A percentile compares a stretch with the other conserved stretches of the same genome.
These are phyloP conservation scores for Carcina quercana DNA, from an alignment of 2,888 invertebrate species.

Conservation along the genomic window DNA sequence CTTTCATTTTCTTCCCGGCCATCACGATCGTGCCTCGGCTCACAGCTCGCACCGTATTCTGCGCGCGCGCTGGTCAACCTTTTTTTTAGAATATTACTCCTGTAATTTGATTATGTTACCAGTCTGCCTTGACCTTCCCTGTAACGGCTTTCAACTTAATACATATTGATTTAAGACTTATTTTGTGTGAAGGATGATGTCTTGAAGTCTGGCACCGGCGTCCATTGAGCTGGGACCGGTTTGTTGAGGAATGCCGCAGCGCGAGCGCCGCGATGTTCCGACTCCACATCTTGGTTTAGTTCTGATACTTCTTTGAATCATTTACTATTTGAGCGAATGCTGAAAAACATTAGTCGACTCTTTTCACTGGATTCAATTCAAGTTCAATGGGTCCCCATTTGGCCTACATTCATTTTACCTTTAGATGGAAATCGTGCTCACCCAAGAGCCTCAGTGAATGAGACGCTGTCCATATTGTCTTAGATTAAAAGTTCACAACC, in stretches of 20 bases:
- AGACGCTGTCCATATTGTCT: too few relatives aligned
- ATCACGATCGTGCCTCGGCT: constrained; percentile 37
- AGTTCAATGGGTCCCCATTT: too few relatives aligned
- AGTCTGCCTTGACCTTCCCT: constrained; percentile 22
- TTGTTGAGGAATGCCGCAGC: constrained; percentile 55
- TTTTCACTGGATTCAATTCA: too few relatives aligned
- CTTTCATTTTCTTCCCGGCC: constrained; percentile 20
- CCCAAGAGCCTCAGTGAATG: too few relatives aligned
- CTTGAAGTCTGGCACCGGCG: constrained; percentile 37
- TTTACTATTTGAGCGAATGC: too few relatives aligned
- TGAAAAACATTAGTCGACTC: too few relatives aligned
- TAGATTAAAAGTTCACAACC: too few relatives aligned
- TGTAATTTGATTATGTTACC: constrained; percentile 57
- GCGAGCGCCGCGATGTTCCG: too few relatives aligned
- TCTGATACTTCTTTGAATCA: too few relatives aligned
- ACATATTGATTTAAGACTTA: too few relatives aligned
- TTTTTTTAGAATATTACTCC: constrained; percentile 53
- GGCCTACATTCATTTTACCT: too few relatives aligned
- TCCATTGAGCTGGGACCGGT: constrained; percentile 65
- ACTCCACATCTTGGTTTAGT: constrained; percentile 15
- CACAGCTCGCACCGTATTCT: constrained; percentile 45
- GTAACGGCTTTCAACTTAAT: constrained; percentile 22
- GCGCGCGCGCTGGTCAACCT: constrained; percentile 45
- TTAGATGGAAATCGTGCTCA: too few relatives aligned
- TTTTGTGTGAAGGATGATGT: constrained; percentile 26